phyloP scores from a whole-genome alignment of 2,888 invertebrate genomes.

The Orthosia gothica region DNA sequence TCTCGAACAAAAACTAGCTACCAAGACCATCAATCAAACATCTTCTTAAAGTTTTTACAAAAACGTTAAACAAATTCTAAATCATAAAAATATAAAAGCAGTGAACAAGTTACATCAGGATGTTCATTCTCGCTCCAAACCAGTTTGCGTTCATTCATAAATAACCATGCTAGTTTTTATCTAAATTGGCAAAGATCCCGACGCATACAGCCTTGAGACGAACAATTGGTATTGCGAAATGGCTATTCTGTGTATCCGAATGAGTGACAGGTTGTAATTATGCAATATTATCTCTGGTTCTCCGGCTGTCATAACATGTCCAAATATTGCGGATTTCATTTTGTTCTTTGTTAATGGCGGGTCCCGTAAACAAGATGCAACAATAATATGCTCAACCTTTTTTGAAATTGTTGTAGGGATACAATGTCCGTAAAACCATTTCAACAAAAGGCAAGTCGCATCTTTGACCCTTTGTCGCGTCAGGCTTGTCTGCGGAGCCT shows the following conservation, averaged over 20 bases:
- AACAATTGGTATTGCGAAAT: conserved; percentile 53
- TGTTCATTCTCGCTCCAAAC: conserved; percentile 63
- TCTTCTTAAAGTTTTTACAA: conserved; percentile 36
- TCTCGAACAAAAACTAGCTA: conserved; percentile 32
- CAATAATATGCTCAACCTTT: not conserved
- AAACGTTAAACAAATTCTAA: conserved; percentile 41
- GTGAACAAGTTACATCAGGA: conserved; percentile 61
- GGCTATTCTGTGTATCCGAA: conserved; percentile 48
- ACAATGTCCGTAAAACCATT: not conserved
- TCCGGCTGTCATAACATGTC: conserved; percentile 41
- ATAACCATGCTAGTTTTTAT: conserved; percentile 69
- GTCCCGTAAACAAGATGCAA: not conserved
- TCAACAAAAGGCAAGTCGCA: not conserved
- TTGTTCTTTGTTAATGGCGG: not conserved
- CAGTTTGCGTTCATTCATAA: conserved; percentile 75
- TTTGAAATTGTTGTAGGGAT: not conserved
- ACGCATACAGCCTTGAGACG: conserved; percentile 62
- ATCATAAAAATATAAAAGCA: conserved; percentile 50
- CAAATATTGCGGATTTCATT: conserved; percentile 28
- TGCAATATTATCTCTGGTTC: conserved; percentile 34
- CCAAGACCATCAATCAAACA: conserved; percentile 38
- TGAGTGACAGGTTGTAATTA: conserved; percentile 57
- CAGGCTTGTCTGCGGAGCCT: not conserved
- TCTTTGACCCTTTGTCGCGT: not conserved
- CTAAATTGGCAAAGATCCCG: conserved; percentile 61